Conservation (phyloP, 2,888 invertebrate genomes). For the Sesia apiformis region DNA sequence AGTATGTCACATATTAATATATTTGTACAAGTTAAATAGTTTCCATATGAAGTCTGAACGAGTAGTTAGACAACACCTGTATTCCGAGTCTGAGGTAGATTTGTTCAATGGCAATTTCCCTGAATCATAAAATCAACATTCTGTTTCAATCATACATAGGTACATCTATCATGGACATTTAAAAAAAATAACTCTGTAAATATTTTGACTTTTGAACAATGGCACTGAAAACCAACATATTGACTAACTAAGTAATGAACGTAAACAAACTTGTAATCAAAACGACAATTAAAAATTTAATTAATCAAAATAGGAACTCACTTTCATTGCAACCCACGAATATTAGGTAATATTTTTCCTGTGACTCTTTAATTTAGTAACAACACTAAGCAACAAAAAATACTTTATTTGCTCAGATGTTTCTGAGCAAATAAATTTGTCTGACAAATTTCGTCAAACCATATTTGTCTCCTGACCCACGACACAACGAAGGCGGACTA, state of each 20-base stretch:
- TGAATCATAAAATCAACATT: not conserved
- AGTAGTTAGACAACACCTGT: conserved; percentile 24
- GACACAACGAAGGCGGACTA: too few relatives aligned
- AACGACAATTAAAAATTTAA: conserved; percentile 37
- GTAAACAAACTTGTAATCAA: conserved; percentile 41
- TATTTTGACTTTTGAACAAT: conserved; percentile 13
- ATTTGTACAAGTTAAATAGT: conserved; percentile 52
- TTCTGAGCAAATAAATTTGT: too few relatives aligned
- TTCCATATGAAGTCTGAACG: conserved; percentile 7
- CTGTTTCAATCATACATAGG: not conserved
- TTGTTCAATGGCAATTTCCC: conserved; percentile 20
- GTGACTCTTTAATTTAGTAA: too few relatives aligned
- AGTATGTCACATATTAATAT: conserved; percentile 37
- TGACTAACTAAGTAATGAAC: conserved; percentile 30
- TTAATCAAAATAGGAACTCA: conserved; percentile 67
- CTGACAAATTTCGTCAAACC: too few relatives aligned
- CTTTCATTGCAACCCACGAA: conserved; percentile 42
- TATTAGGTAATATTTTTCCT: too few relatives aligned
- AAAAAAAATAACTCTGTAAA: too few relatives aligned
- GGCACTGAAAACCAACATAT: conserved; percentile 24
- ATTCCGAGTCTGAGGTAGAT: conserved; percentile 56
- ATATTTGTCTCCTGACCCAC: too few relatives aligned
- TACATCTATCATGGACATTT: too few relatives aligned
- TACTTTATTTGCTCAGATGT: too few relatives aligned
- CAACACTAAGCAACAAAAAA: too few relatives aligned